Conservation (phyloP, 2,113 vertebrate species). For the Plecturocebus donacophilus region DNA sequence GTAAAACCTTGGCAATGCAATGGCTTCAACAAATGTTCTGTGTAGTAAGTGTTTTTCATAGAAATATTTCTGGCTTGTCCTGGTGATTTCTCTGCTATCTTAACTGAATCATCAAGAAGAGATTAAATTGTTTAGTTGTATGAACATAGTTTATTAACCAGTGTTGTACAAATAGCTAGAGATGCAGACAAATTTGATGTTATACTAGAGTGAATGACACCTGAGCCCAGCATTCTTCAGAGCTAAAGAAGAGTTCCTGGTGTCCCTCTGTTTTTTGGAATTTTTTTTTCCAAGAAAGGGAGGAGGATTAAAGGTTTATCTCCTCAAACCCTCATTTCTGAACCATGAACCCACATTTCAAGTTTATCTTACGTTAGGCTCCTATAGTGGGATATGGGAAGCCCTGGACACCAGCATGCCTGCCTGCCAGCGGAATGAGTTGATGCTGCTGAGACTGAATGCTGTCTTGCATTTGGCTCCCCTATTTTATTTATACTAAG, state of each 20-base stretch:
- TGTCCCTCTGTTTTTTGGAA: background rate
- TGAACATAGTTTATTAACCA: background rate
- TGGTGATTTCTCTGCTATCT: background rate
- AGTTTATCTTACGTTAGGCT: background rate
- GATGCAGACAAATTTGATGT: background rate
- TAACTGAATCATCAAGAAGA: background rate
- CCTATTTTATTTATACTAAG: background rate
- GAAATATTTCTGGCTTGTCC: constrained; percentile 18
- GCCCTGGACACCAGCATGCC: background rate
- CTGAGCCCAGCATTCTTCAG: background rate
- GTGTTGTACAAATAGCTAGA: background rate
- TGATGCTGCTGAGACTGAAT: background rate
- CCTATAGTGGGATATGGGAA: background rate
- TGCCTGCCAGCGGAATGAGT: background rate
- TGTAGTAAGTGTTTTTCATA: background rate
- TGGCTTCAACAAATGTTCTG: constrained; percentile 30
- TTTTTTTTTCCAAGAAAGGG: background rate
- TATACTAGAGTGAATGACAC: background rate
- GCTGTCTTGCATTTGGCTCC: background rate
- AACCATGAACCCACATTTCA: background rate
- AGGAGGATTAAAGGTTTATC: background rate
- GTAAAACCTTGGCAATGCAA: constrained; percentile 14
- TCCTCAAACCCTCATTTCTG: background rate
- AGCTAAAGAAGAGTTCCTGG: background rate
- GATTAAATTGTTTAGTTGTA: background rate